Base-by-base conservation (phyloP, 2,797 vertebrate species). In the Periophthalmus magnuspinnatus region DNA sequence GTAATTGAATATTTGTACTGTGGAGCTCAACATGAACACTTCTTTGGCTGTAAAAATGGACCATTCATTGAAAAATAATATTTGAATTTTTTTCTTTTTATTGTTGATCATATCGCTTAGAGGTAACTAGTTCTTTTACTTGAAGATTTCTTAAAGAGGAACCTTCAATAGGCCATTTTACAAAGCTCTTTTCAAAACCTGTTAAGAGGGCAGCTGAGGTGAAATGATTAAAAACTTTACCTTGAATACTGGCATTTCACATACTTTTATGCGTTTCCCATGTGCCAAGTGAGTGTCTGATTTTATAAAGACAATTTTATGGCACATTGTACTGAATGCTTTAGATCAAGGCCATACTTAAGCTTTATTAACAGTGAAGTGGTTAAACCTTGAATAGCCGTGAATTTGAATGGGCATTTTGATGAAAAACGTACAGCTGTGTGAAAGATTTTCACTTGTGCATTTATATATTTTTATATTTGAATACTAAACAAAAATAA, bases 191-290 rank as follows among this genome's bases (percentile, higher is more conserved):
- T 71, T 59, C 13, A 32, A 79, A 65, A 54, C 61, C 22, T 63
- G 6, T 66, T 59, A 50, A 68, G 21, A 67, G 58, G 34, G 54
- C 33, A 62, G 69, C 41, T 22, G 13, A 56, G 52, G 38, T 72
- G 60, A 76, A 54, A 72, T 65, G 34, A 75, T 78, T 67, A 70
- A 55, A 72, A 73, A 14, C 48, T 47, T 75, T 67, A 69, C 77
- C 79, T 76, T 83, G 68, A 77, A 75, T 70, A 24, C 33, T 28
- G 22, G 45, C 55, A 68, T 74, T 73, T 69, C 67, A 45, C 60
- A 73, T 45, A 72, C 55, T 67, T 57, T 72, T 48, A 73, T 28
- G 24, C 73, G 68, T 68, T 57, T 68, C 34, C 67, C 45, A 45
- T 45, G 32, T 65, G 14, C 38, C 63, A 48, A 65, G 72, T 58